A percentile compares a stretch with the other conserved stretches of the same genome.
These are phyloP conservation scores for Gadus chalcogrammus DNA, from an alignment of 2,113 vertebrate species.

Conservation along the genomic window DNA sequence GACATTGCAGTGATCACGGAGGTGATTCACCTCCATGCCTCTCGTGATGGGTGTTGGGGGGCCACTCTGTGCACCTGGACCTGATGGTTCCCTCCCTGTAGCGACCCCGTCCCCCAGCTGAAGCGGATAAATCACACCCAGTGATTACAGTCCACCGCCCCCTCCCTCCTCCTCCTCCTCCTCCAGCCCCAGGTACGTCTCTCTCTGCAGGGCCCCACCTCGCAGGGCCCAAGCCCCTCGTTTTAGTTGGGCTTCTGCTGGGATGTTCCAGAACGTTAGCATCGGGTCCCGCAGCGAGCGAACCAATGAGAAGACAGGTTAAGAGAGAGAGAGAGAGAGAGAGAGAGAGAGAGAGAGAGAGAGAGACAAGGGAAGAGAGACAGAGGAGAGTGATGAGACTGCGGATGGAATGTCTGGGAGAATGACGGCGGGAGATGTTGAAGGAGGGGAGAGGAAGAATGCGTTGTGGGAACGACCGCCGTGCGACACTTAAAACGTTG, in stretches of 20 bases:
- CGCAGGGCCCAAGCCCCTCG: slow-evolving; percentile 42
- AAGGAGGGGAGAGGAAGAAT: slow-evolving; percentile 17
- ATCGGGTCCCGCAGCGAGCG: slow-evolving; percentile 44
- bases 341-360: too few relatives aligned
- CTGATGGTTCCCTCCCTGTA: slow-evolving; percentile 47
- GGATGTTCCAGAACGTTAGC: slow-evolving; percentile 53
- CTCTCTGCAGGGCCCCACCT: slow-evolving; percentile 29
- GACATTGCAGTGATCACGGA: too few relatives aligned
- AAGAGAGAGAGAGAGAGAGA: slow-evolving; percentile 5
- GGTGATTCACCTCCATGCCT: slow-evolving; percentile 18
- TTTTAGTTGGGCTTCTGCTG: slow-evolving; percentile 11
- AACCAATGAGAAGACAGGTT: background rate
- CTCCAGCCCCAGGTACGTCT: slow-evolving; percentile 70
- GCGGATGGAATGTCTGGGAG: too few relatives aligned
- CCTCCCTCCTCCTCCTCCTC: slow-evolving; percentile 47
- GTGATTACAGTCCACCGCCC: slow-evolving; percentile 66
- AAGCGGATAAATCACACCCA: slow-evolving; percentile 67
- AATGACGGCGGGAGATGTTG: slow-evolving; percentile 1
- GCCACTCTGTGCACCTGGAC: slow-evolving; percentile 49
- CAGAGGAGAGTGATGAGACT: too few relatives aligned
- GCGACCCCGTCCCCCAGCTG: slow-evolving; percentile 23
- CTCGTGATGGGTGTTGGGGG: background rate
- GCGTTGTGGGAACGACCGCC: too few relatives aligned
- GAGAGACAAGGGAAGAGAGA: too few relatives aligned
- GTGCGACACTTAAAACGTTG: too few relatives aligned